A percentile compares a stretch with the other conserved stretches of the same genome.
Conservation (phyloP, 2,888 invertebrate species). For the Zhengitettix transpicula region DNA sequence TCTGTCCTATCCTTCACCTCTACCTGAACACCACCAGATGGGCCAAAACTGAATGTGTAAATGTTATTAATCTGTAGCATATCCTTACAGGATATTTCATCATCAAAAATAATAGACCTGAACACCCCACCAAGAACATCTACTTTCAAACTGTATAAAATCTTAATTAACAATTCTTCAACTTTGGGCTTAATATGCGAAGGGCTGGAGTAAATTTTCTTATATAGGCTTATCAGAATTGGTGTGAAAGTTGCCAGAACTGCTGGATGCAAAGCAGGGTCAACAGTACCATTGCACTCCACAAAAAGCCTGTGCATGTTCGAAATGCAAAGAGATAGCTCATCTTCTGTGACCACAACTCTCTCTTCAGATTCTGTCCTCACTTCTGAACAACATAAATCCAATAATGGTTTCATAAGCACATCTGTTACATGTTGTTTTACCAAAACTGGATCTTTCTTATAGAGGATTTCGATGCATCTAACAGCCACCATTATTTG, state of each 20-base stretch:
- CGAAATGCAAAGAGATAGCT: constrained; percentile 22
- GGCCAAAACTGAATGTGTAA: constrained; percentile 18
- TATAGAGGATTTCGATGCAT: constrained; percentile 32
- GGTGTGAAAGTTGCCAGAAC: constrained; percentile 15
- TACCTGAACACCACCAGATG: constrained; percentile 8
- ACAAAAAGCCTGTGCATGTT: constrained; percentile 23
- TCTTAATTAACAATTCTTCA: constrained; percentile 15
- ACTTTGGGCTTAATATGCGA: constrained; percentile 14
- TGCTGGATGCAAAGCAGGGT: constrained; percentile 19
- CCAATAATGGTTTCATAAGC: constrained; percentile 21
- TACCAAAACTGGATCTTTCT: constrained; percentile 14
- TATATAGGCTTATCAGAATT: constrained; percentile 19
- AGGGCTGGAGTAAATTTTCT: constrained; percentile 15
- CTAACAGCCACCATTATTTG: constrained; percentile 28
- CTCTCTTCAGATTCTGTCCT: neutral
- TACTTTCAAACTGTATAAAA: constrained; percentile 13
- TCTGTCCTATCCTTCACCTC: constrained; percentile 1
- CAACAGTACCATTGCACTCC: neutral
- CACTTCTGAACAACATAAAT: constrained; percentile 1
- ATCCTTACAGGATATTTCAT: constrained; percentile 11
- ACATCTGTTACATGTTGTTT: constrained; percentile 21
- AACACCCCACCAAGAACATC: constrained; percentile 18
- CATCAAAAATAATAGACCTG: constrained; percentile 17
- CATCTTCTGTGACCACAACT: constrained; percentile 18
- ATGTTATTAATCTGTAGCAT: constrained; percentile 18